Conservation (phyloP, 1,140 invertebrate species). For the Papilio polyxenes region DNA sequence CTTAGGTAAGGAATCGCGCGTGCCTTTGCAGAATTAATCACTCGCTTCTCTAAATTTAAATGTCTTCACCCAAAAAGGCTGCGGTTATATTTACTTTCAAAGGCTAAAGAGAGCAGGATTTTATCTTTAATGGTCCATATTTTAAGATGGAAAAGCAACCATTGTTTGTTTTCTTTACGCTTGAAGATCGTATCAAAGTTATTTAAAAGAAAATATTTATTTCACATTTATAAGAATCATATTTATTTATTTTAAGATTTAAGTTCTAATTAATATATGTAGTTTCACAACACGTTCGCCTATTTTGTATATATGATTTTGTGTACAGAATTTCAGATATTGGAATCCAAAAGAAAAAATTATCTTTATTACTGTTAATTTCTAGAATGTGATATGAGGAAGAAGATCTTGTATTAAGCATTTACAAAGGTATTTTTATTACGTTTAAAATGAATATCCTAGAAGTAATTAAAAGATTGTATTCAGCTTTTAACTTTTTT, state of each 20-base stretch:
- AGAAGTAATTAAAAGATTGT: too few species aligned
- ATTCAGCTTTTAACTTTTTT: too few species aligned
- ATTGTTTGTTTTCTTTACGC: slow-evolving; percentile 8
- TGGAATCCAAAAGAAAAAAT: too few species aligned
- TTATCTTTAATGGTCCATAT: slow-evolving; percentile 25
- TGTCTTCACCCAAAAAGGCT: slow-evolving; percentile 19
- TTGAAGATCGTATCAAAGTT: background rate
- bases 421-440: too few species aligned
- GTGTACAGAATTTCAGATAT: too few species aligned
- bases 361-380: too few species aligned
- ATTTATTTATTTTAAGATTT: background rate
- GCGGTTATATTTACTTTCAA: slow-evolving; percentile 12
- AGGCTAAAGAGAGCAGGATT: slow-evolving; percentile 2
- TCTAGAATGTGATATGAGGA: too few species aligned
- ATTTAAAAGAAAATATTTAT: slow-evolving; percentile 2
- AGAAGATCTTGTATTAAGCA: too few species aligned
- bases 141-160: slow-evolving; percentile 19
- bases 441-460: too few species aligned
- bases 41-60: slow-evolving; percentile 27
- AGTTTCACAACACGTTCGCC: too few species aligned
- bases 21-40: slow-evolving; percentile 27
- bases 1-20: background rate
- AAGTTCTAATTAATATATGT: too few species aligned
- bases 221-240: background rate
- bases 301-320: too few species aligned